Conservation (phyloP, 2,888 invertebrate genomes). For the Synergus japonicus region DNA sequence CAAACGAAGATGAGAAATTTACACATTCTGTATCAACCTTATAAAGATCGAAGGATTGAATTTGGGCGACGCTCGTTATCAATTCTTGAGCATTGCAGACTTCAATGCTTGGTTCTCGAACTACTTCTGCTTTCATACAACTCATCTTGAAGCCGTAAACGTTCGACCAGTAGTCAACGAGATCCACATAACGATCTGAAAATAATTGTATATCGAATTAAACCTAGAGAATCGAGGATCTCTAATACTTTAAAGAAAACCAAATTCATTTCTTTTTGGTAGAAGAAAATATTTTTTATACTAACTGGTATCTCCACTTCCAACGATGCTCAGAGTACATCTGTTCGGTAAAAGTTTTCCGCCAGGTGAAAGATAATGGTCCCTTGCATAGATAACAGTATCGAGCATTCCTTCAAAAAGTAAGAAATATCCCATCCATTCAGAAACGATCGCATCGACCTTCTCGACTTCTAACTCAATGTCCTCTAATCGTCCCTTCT, state of each 20-base stretch:
- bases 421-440: slow-evolving; percentile 99
- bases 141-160: slow-evolving; percentile 97
- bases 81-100: slow-evolving; percentile 76
- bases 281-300: slow-evolving; percentile 36
- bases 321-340: slow-evolving; percentile 90
- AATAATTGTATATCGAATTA: slow-evolving; percentile 46
- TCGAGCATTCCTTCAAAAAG: slow-evolving; percentile 98
- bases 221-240: neutral
- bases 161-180: slow-evolving; percentile 93
- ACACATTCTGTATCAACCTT: slow-evolving; percentile 85
- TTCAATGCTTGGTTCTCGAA: slow-evolving; percentile 87
- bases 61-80: slow-evolving; percentile 70
- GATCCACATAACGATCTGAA: slow-evolving; percentile 84
- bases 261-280: slow-evolving; percentile 21
- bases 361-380: slow-evolving; percentile 86
- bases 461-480: slow-evolving; percentile 86
- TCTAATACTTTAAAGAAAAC: too few species aligned
- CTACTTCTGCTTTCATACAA: slow-evolving; percentile 90
- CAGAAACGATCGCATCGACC: slow-evolving; percentile 95
- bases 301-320: slow-evolving; percentile 85
- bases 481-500: slow-evolving; percentile 93
- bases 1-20: slow-evolving; percentile 86
- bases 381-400: slow-evolving; percentile 92
- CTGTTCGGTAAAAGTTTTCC: slow-evolving; percentile 91
- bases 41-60: slow-evolving; percentile 83